Percentiles rank a stretch among this genome's conserved stretches.
Conservation (phyloP, 2,797 vertebrate genomes). For the Melanotaenia maccullochi region DNA sequence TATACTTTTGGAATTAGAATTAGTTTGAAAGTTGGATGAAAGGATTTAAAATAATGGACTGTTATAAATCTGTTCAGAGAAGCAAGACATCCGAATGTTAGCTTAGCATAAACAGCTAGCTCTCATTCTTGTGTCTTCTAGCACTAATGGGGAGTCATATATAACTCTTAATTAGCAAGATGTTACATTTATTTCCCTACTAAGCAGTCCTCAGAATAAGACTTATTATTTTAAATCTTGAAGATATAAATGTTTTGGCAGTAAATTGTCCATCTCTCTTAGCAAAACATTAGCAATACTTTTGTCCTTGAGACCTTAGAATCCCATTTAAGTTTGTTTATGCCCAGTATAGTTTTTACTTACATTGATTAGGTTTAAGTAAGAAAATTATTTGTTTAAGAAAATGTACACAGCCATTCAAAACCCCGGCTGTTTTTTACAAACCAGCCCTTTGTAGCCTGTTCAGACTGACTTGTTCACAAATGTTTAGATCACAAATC, state of each 20-base stretch:
- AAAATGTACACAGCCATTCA: neutral
- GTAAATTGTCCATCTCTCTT: neutral
- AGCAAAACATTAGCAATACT: neutral
- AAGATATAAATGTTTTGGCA: neutral
- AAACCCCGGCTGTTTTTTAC: neutral
- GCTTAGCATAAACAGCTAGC: neutral
- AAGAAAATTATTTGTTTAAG: neutral
- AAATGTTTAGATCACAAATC: neutral
- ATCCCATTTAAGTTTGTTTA: neutral
- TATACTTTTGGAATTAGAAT: neutral
- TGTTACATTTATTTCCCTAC: neutral
- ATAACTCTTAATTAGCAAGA: neutral
- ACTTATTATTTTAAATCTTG: neutral
- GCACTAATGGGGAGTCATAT: neutral
- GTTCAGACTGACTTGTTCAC: no score
- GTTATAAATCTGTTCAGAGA: neutral
- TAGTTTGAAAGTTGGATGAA: conserved; percentile 14
- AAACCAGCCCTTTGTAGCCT: neutral
- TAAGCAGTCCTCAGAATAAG: neutral
- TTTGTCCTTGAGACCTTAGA: neutral
- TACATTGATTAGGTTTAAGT: neutral
- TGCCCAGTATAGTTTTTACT: neutral
- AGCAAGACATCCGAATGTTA: neutral
- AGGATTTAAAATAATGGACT: conserved; percentile 2
- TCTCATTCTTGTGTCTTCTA: neutral